These are phyloP conservation scores for Aelia acuminata DNA, from an alignment of 2,888 invertebrate genomes.

Conservation along the genomic window DNA sequence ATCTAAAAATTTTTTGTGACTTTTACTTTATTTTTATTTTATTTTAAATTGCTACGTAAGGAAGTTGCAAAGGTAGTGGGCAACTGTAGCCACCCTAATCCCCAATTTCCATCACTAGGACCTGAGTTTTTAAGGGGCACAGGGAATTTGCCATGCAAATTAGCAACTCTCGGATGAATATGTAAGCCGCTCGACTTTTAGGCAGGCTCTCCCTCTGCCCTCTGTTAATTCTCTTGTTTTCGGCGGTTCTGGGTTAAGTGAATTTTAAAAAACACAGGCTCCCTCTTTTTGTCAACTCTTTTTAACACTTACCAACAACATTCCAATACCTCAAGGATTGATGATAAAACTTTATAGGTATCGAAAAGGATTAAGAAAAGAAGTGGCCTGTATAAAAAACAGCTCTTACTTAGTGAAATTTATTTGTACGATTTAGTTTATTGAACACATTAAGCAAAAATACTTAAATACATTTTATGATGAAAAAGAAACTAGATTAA, in stretches of 20 bases:
- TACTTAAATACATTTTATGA: too few relatives aligned
- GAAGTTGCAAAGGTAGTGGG: not conserved
- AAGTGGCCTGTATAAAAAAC: too few relatives aligned
- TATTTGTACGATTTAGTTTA: too few relatives aligned
- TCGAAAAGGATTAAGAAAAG: too few relatives aligned
- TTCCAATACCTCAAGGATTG: slow-evolving; percentile 4
- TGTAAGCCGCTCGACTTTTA: slow-evolving; percentile 51
- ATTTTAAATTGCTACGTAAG: not conserved
- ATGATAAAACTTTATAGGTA: not conserved
- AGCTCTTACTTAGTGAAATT: not conserved
- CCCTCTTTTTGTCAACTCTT: slow-evolving; percentile 9
- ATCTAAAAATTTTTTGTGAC: not conserved
- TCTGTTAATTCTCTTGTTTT: slow-evolving; percentile 55
- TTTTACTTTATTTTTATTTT: not conserved
- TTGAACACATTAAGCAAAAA: too few relatives aligned
- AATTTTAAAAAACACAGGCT: slow-evolving; percentile 52
- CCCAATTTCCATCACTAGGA: slow-evolving; percentile 14
- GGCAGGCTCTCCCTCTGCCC: slow-evolving; percentile 4
- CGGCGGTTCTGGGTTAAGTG: slow-evolving; percentile 52
- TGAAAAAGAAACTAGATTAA: too few relatives aligned
- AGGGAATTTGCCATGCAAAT: slow-evolving; percentile 53
- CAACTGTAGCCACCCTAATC: not conserved
- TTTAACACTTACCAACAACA: slow-evolving; percentile 32
- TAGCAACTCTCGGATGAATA: slow-evolving; percentile 46
- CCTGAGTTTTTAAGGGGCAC: slow-evolving; percentile 40